Conservation (phyloP, 1,140 invertebrate species). For the Theocolax elegans region DNA sequence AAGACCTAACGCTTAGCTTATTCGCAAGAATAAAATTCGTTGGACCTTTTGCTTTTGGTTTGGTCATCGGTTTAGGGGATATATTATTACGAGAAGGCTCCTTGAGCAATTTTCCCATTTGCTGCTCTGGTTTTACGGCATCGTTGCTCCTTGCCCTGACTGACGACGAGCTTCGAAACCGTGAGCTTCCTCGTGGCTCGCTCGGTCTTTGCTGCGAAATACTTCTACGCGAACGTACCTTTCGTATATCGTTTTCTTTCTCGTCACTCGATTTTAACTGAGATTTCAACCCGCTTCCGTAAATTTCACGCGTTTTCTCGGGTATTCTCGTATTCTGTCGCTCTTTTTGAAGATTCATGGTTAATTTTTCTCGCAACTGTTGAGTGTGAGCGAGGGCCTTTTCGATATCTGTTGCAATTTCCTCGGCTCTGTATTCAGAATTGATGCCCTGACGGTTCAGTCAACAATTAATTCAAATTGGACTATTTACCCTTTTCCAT, state of each 20-base stretch:
- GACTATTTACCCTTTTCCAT: too few species aligned
- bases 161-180: neutral
- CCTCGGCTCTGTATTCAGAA: constrained; percentile 42
- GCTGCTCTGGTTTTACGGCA: too few species aligned
- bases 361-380: constrained; percentile 45
- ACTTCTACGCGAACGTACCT: neutral
- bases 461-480: too few species aligned
- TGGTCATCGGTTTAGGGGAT: neutral
- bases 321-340: constrained; percentile 16
- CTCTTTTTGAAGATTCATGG: constrained; percentile 21
- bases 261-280: neutral
- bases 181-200: too few species aligned
- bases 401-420: constrained; percentile 54
- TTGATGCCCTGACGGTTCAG: too few species aligned
- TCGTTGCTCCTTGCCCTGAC: too few species aligned
- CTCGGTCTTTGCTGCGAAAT: constrained; percentile 4
- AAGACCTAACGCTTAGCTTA: constrained; percentile 48
- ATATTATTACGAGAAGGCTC: constrained; percentile 6
- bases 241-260: neutral
- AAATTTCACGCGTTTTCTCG: constrained; percentile 6
- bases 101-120: neutral
- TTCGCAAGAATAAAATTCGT: constrained; percentile 57
- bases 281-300: neutral
- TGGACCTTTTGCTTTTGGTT: constrained; percentile 24
- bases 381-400: constrained; percentile 54